Conservation (phyloP, 2,888 invertebrate species). For the Vandiemenella viatica region DNA sequence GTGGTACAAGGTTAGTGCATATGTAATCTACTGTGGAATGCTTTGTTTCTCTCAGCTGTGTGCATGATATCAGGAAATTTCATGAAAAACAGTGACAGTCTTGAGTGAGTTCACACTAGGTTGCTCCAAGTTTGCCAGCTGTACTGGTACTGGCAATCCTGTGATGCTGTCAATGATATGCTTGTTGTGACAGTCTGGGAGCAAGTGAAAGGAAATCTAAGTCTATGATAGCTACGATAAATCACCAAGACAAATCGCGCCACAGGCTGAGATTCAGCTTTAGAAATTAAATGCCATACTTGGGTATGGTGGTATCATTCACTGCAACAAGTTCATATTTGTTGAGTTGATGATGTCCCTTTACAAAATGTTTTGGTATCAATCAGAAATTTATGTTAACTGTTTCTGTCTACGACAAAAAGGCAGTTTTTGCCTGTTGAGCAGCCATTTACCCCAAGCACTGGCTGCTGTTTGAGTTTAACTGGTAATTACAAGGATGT, state of each 20-base stretch:
- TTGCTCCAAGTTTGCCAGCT: not conserved
- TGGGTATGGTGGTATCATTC: not conserved
- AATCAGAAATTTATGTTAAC: too few relatives aligned
- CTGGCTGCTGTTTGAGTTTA: too few relatives aligned
- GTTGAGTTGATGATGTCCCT: too few relatives aligned
- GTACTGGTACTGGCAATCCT: not conserved
- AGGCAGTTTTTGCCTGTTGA: too few relatives aligned
- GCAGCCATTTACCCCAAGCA: too few relatives aligned
- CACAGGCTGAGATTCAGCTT: not conserved
- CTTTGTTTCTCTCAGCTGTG: not conserved
- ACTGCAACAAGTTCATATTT: not conserved
- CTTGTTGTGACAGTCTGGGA: not conserved
- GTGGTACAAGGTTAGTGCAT: not conserved
- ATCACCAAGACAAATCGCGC: not conserved
- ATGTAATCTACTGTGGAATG: not conserved
- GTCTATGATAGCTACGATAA: not conserved
- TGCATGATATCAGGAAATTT: not conserved
- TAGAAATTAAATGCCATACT: not conserved
- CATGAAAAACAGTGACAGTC: not conserved
- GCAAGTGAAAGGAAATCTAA: not conserved
- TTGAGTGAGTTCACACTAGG: not conserved
- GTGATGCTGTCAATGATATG: not conserved
- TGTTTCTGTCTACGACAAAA: too few relatives aligned
- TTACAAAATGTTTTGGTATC: too few relatives aligned
- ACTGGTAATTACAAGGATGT: too few relatives aligned